Percentiles rank a stretch among this genome's conserved stretches.
These are phyloP conservation scores for Atrina japonica DNA, from an alignment of 2,888 invertebrate genomes.

Conservation along the genomic window DNA sequence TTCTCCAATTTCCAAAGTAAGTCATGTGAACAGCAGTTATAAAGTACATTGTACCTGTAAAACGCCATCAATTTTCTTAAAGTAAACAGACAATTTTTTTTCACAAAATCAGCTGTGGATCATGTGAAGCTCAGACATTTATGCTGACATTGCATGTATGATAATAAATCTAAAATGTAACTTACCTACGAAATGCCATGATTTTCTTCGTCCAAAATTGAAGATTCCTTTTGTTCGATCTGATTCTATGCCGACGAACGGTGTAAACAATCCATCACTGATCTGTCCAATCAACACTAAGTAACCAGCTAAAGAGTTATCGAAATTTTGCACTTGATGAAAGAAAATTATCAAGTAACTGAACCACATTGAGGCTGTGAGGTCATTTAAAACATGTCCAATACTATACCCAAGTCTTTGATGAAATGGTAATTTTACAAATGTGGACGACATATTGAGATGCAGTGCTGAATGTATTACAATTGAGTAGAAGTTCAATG, in stretches of 20 bases:
- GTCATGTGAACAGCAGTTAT: no score
- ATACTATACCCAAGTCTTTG: conserved; percentile 82
- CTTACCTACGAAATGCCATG: conserved; percentile 94
- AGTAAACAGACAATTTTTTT: background rate
- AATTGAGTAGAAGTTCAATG: no score
- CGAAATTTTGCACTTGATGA: conserved; percentile 82
- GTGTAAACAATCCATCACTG: conserved; percentile 92
- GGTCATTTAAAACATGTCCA: conserved; percentile 94
- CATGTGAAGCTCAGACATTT: no score
- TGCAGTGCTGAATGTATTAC: no score
- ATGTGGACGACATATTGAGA: no score
- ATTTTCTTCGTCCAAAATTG: conserved; percentile 90
- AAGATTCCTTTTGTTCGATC: conserved; percentile 85
- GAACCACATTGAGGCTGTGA: conserved; percentile 97
- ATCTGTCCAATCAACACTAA: conserved; percentile 89
- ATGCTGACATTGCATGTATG: no score
- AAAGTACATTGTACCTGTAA: no score
- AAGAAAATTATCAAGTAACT: conserved; percentile 93
- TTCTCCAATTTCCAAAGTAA: no score
- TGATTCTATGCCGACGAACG: conserved; percentile 92
- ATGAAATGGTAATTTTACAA: conserved; percentile 26
- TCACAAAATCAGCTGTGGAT: no score
- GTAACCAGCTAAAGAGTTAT: conserved; percentile 74
- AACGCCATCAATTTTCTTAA: background rate
- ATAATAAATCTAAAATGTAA: conserved; percentile 34